A percentile compares a stretch with the other conserved stretches of the same genome.
Evolutionary conservation across 2,797 vertebrate species (phyloP).

Genomic region (Hapalemur alaotrensis): DNA sequence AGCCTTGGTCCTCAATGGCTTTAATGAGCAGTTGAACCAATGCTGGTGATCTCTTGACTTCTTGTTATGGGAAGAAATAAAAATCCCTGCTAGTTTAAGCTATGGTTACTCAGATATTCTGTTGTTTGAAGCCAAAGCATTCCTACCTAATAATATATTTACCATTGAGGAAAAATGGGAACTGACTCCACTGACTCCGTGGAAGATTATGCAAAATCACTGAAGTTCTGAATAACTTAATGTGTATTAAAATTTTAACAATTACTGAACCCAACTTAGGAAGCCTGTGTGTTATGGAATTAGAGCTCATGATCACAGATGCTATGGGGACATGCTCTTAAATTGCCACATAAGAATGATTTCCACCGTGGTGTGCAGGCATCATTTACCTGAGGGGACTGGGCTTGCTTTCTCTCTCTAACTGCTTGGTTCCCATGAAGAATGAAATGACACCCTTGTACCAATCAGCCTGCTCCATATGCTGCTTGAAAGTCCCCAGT

Average conservation of each 20-base stretch:
- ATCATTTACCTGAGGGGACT: background rate
- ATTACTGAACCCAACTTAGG: background rate
- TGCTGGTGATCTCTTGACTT: background rate
- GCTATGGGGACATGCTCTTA: background rate
- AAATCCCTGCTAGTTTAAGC: background rate
- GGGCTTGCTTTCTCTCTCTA: background rate
- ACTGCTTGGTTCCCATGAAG: background rate
- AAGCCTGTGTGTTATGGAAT: background rate
- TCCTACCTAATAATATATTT: background rate
- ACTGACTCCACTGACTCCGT: background rate
- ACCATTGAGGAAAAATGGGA: background rate
- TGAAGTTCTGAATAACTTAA: background rate
- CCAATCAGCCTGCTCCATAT: background rate
- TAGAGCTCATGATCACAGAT: background rate
- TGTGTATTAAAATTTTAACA: background rate
- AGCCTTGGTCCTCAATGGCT: background rate
- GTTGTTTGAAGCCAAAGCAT: background rate
- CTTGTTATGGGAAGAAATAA: background rate
- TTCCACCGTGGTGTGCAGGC: background rate
- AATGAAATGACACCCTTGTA: background rate
- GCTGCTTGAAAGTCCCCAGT: background rate
- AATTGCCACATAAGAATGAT: accelerated
- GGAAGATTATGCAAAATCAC: background rate
- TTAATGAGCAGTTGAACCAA: background rate
- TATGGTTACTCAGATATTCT: background rate